Percentiles rank a stretch among this genome's conserved stretches.
Conservation (phyloP, 2,888 invertebrate genomes). For the Luperina nickerlii region DNA sequence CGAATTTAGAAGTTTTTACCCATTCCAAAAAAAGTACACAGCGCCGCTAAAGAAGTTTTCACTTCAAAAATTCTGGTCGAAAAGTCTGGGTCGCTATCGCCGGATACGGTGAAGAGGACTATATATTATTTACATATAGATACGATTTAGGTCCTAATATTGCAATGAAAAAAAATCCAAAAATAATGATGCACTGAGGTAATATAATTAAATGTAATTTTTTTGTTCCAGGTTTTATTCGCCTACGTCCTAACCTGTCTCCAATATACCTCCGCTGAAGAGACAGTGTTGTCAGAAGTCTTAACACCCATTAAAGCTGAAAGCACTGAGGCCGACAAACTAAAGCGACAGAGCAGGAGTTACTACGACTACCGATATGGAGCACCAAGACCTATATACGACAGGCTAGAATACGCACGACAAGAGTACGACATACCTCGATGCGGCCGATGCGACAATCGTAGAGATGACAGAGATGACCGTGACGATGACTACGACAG, state of each 20-base stretch:
- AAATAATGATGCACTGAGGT: too few relatives aligned
- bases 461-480: conserved; percentile 71
- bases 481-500: conserved; percentile 75
- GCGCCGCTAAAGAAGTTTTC: too few relatives aligned
- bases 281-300: conserved; percentile 79
- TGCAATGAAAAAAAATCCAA: neutral
- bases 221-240: conserved; percentile 77
- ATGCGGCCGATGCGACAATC: conserved; percentile 81
- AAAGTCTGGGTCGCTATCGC: neutral
- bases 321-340: conserved; percentile 65
- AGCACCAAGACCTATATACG: conserved; percentile 75
- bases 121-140: neutral
- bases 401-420: conserved; percentile 74
- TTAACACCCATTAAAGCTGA: conserved; percentile 68
- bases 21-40: too few relatives aligned
- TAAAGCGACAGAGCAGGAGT: conserved; percentile 82
- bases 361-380: conserved; percentile 84
- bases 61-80: too few relatives aligned
- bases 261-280: conserved; percentile 70
- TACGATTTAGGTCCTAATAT: neutral
- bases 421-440: conserved; percentile 76
- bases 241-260: conserved; percentile 62
- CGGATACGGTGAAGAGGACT: neutral
- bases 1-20: too few relatives aligned
- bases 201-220: neutral